phyloP scores from a whole-genome alignment of 2,797 vertebrate genomes.

The Cynodonichthys magdalenae region DNA sequence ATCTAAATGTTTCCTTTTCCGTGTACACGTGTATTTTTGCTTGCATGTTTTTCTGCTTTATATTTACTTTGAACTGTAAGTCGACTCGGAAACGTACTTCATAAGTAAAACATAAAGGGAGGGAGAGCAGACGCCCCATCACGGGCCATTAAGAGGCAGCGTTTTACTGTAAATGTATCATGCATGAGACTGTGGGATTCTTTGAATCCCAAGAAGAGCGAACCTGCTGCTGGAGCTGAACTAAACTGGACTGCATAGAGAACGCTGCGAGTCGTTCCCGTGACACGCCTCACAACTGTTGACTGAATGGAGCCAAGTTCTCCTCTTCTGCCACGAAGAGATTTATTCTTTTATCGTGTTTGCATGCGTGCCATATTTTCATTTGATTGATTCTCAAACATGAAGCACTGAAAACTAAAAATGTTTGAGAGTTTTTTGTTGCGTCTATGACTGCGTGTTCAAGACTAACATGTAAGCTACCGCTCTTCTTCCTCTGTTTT shows the following conservation, averaged over 20 bases:
- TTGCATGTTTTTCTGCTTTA: conserved; percentile 4
- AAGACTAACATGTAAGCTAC: conserved; percentile 8
- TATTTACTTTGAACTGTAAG: conserved; percentile 27
- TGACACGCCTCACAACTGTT: conserved; percentile 56
- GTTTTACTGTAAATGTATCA: conserved; percentile 66
- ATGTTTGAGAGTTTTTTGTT: conserved; percentile 14
- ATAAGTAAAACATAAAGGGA: conserved; percentile 64
- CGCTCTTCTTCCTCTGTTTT: conserved; percentile 22
- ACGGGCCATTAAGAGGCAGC: conserved; percentile 48
- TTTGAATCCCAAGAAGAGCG: conserved; percentile 33
- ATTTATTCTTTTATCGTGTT: conserved; percentile 35
- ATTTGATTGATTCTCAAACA: conserved; percentile 17
- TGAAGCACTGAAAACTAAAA: neutral
- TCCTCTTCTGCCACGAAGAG: conserved; percentile 54
- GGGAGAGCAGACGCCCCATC: conserved; percentile 22
- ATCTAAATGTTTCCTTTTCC: conserved; percentile 1
- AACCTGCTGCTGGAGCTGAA: conserved; percentile 45
- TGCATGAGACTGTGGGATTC: conserved; percentile 55
- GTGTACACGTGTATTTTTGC: neutral
- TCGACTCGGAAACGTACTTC: conserved; percentile 35
- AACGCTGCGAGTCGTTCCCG: conserved; percentile 60
- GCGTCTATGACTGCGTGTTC: conserved; percentile 9
- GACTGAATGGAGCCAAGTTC: conserved; percentile 71
- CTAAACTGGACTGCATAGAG: conserved; percentile 38
- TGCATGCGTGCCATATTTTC: conserved; percentile 18